These are phyloP conservation scores for Athene cunicularia DNA, from an alignment of 2,113 vertebrate genomes.

Conservation along the genomic window DNA sequence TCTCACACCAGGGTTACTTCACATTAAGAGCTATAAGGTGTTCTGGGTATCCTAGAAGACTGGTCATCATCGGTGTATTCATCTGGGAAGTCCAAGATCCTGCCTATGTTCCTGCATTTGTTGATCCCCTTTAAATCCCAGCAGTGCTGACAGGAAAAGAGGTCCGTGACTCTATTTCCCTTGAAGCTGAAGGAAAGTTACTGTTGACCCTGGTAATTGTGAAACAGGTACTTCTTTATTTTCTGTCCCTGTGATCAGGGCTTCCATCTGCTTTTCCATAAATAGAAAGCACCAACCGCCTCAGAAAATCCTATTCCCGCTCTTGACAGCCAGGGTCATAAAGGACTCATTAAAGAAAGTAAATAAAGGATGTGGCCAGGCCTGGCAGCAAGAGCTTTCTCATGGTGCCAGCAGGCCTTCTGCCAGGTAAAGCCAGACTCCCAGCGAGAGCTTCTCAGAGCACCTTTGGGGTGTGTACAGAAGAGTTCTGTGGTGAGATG, in stretches of 20 bases:
- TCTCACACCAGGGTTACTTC: not conserved
- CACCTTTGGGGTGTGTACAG: slow-evolving; percentile 48
- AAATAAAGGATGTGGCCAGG: slow-evolving; percentile 27
- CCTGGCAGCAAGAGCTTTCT: not conserved
- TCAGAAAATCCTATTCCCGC: not conserved
- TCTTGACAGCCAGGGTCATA: not conserved
- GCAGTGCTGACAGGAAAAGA: not conserved
- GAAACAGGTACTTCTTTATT: not conserved
- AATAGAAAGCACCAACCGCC: not conserved
- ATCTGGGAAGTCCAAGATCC: not conserved
- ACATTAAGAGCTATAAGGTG: not conserved
- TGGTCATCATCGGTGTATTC: not conserved
- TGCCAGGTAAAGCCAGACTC: slow-evolving; percentile 22
- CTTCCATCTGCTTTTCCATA: not conserved
- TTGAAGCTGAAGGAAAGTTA: not conserved
- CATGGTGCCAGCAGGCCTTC: slow-evolving; percentile 5
- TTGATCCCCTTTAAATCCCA: not conserved
- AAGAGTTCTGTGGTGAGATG: slow-evolving; percentile 37
- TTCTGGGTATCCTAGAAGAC: not conserved
- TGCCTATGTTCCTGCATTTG: not conserved
- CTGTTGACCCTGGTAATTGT: not conserved
- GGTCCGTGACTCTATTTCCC: not conserved
- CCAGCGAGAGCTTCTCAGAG: not conserved
- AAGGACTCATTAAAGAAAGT: slow-evolving; percentile 28
- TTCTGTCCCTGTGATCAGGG: not conserved